Base-by-base conservation (phyloP, 2,888 invertebrate genomes). In the Ormyrus labotus region DNA sequence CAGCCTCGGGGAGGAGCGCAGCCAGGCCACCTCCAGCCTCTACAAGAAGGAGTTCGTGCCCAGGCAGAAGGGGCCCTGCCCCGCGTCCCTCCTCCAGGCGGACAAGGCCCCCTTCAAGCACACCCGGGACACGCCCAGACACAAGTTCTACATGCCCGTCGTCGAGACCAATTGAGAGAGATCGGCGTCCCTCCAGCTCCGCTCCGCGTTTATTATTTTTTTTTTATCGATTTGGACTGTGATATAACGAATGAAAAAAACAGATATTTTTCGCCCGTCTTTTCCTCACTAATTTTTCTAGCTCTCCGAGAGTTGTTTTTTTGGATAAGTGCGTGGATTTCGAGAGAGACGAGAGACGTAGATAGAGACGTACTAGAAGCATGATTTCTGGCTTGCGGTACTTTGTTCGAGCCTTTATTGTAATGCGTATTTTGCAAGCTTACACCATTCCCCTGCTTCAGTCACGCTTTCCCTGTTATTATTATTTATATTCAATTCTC, bases 91-190 rank as follows among this genome's bases (percentile, higher is more conserved):
- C 83, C 93, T 96, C 75, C 95, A 96, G 87, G 93, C 94, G 58
- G 94, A 95, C 78, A 93, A 93, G 83, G 94, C 96, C 78, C 95
- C 95, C 19, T 97, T 95, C 91, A 96, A 96, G 90, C 96, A 96
- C 87, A 96, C 96, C 48, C 93, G 96, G 83, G 96, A 97, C 89
- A 96, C 96, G 10, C 95, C 94, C 85, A 95, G 96, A 87, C 96
- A 97, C 91, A 96, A 96, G 89, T 96, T 96, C 90, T 97, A 96
- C 89, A 93, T 95, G 88, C 93, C 95, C 2, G 93, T 94, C 89
- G 92, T 93, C 81, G 63, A 83, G 50, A 73, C 68, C 47, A 83
- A 83, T 60, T 83, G 60, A 78, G 6, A 78, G 6, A 34, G 34
- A 34, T 34, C 34, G 34, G 34, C 34, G 19, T 34, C 34, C 34